A percentile compares a stretch with the other conserved stretches of the same genome.
Evolutionary conservation across 2,888 invertebrate species (phyloP).

Genomic region (Meta bourneti): DNA sequence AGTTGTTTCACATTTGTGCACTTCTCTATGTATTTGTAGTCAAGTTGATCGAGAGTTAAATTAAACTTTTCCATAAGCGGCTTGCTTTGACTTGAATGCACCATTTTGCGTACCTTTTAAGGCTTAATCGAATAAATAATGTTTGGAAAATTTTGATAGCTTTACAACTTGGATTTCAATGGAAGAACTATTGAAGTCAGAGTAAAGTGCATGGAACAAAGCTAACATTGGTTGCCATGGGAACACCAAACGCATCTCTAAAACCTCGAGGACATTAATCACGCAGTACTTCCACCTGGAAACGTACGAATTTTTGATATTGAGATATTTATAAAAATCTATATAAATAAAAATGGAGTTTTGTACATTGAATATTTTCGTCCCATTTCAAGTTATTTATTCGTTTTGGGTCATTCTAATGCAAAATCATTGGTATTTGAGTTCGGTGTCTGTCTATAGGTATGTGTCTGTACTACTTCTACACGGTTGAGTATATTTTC

Average conservation of each 20-base stretch:
- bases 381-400: too few relatives aligned
- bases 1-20: constrained; percentile 50
- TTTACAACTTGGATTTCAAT: not conserved
- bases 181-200: not conserved
- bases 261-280: too few relatives aligned
- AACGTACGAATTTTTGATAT: too few relatives aligned
- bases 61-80: constrained; percentile 53
- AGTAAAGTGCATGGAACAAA: not conserved
- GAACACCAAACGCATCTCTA: not conserved
- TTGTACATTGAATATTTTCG: too few relatives aligned
- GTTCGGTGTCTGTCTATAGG: too few relatives aligned
- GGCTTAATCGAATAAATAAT: not conserved
- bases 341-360: too few relatives aligned
- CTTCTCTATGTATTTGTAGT: constrained; percentile 67
- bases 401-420: too few relatives aligned
- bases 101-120: constrained; percentile 27
- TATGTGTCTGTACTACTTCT: too few relatives aligned
- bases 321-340: too few relatives aligned
- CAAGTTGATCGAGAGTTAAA: constrained; percentile 42
- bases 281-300: too few relatives aligned
- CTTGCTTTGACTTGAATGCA: not conserved
- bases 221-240: not conserved
- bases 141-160: not conserved
- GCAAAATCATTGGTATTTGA: too few relatives aligned
- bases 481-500: too few relatives aligned